Conservation (phyloP, 1,140 invertebrate genomes). For the Drosophila suzukii region DNA sequence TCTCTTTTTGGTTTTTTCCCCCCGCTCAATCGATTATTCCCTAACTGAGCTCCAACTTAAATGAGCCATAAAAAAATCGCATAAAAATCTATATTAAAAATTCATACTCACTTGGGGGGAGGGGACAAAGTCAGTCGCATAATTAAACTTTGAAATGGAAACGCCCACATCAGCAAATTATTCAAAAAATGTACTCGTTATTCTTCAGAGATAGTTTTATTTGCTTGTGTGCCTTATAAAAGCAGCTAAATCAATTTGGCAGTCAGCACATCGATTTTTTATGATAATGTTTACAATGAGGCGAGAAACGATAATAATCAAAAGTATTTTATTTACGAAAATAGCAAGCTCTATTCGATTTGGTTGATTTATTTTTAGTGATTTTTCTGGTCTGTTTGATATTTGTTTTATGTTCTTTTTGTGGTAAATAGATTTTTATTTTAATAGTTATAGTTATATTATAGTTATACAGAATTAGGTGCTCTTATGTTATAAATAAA, state of each 20-base stretch:
- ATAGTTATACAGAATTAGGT: too few species aligned
- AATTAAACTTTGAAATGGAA: conserved; percentile 60
- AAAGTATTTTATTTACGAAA: conserved; percentile 6
- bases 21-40: conserved; percentile 39
- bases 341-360: not conserved
- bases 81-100: conserved; percentile 32
- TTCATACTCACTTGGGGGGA: conserved; percentile 18
- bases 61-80: conserved; percentile 39
- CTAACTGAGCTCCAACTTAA: conserved; percentile 29
- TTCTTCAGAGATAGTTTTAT: conserved; percentile 5
- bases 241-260: conserved; percentile 26
- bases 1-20: not conserved
- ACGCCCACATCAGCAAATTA: conserved; percentile 54
- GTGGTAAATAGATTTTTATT: too few species aligned
- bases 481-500: too few species aligned
- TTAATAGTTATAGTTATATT: too few species aligned
- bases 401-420: too few species aligned
- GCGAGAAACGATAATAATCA: conserved; percentile 27
- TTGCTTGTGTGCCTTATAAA: not conserved
- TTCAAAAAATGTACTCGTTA: conserved; percentile 20
- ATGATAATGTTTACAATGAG: conserved; percentile 22
- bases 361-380: not conserved
- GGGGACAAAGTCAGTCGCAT: conserved; percentile 37
- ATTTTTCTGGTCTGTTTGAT: not conserved
- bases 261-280: conserved; percentile 9